Evolutionary conservation across 2,113 vertebrate genomes (phyloP).

Genomic region (Deroptyus accipitrinus): DNA sequence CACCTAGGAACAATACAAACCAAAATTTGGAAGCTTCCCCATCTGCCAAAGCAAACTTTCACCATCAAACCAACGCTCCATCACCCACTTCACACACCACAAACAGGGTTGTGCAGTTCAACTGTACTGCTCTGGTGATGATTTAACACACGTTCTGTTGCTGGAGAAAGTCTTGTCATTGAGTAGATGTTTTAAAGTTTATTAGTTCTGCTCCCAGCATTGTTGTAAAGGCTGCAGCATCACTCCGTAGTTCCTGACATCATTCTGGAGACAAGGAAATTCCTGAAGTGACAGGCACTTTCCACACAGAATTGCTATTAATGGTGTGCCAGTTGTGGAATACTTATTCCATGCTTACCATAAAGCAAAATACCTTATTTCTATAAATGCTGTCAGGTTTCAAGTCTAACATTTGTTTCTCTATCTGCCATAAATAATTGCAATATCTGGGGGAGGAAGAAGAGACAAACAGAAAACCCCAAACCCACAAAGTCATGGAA

Average conservation of each 20-base stretch:
- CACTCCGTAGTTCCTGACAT: background rate
- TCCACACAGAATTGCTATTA: background rate
- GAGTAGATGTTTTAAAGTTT: background rate
- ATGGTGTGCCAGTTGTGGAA: background rate
- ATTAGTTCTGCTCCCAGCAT: background rate
- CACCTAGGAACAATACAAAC: background rate
- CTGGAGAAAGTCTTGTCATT: background rate
- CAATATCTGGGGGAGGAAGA: background rate
- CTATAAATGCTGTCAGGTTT: background rate
- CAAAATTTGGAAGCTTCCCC: background rate
- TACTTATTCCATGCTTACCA: background rate
- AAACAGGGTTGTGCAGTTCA: background rate
- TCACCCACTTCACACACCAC: too few species aligned
- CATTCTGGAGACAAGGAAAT: background rate
- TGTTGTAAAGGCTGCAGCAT: background rate
- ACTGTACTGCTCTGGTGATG: fast-evolving
- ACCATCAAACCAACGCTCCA: fast-evolving
- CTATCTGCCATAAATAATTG: background rate
- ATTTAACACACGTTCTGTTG: fast-evolving
- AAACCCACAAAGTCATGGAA: background rate
- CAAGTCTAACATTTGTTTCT: background rate
- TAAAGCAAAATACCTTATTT: background rate
- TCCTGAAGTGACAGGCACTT: background rate
- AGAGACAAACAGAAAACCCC: background rate
- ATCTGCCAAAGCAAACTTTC: background rate